A percentile compares a stretch with the other conserved stretches of the same genome.
phyloP scores from a whole-genome alignment of 2,888 invertebrate genomes.

The Alcis repandata region DNA sequence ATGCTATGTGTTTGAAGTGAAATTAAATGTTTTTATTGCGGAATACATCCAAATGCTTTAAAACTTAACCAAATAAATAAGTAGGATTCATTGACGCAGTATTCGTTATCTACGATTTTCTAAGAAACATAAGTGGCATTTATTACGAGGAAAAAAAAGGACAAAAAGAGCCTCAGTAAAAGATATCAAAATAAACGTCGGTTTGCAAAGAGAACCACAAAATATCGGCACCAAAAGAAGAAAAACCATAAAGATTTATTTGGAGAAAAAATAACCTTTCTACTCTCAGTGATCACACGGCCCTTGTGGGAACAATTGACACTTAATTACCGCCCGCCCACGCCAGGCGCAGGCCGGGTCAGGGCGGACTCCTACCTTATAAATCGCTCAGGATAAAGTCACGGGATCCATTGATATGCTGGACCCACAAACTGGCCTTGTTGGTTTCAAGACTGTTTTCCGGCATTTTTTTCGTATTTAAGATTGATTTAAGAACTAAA shows the following conservation, averaged over 20 bases:
- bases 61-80: too few relatives aligned
- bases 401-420: not conserved
- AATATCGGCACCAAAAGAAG: not conserved
- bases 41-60: too few relatives aligned
- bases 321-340: slow-evolving; percentile 2
- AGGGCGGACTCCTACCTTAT: slow-evolving; percentile 3
- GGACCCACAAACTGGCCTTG: not conserved
- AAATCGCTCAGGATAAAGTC: not conserved
- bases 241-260: not conserved
- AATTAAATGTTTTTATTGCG: too few relatives aligned
- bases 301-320: not conserved
- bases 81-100: too few relatives aligned
- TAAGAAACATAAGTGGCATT: too few relatives aligned
- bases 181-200: too few relatives aligned
- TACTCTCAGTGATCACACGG: not conserved
- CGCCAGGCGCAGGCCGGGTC: not conserved
- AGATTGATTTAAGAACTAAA: too few relatives aligned
- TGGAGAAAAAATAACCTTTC: not conserved
- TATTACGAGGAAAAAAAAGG: too few relatives aligned
- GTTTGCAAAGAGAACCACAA: not conserved
- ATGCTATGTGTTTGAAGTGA: too few relatives aligned
- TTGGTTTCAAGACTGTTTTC: not conserved
- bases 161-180: too few relatives aligned
- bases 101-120: too few relatives aligned
- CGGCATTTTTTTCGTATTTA: too few relatives aligned